Percentiles rank a stretch among this genome's conserved stretches.
These are phyloP conservation scores for Mimas tiliae DNA, from an alignment of 2,888 invertebrate genomes.

Conservation along the genomic window DNA sequence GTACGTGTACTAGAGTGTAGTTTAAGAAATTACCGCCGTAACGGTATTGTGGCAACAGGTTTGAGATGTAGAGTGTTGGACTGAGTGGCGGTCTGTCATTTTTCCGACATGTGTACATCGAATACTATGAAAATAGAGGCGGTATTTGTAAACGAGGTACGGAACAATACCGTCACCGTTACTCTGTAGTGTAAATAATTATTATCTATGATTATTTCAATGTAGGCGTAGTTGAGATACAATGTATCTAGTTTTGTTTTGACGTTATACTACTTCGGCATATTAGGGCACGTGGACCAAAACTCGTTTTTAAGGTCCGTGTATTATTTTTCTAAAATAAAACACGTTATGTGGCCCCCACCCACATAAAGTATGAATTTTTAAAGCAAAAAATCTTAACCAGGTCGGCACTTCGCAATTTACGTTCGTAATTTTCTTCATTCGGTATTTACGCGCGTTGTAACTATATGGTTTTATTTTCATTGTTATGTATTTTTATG, in stretches of 20 bases:
- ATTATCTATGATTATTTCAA: neutral
- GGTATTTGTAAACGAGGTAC: too few relatives aligned
- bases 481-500: too few relatives aligned
- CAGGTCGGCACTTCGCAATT: neutral
- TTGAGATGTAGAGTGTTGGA: conserved; percentile 59
- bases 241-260: neutral
- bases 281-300: neutral
- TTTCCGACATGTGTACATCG: conserved; percentile 55
- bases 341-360: neutral
- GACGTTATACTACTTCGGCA: neutral
- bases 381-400: conserved; percentile 1
- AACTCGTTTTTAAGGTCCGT: neutral
- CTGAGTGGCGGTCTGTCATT: conserved; percentile 49
- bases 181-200: neutral
- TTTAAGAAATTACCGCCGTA: conserved; percentile 78
- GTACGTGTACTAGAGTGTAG: conserved; percentile 58
- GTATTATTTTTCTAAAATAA: neutral
- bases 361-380: neutral
- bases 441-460: neutral
- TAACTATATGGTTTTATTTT: neutral
- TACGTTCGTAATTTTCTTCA: neutral
- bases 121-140: neutral
- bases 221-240: neutral
- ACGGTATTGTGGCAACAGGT: conserved; percentile 73
- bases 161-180: neutral